Evolutionary conservation across 2,797 vertebrate species (phyloP).

Genomic region (Austrolebias charrua): DNA sequence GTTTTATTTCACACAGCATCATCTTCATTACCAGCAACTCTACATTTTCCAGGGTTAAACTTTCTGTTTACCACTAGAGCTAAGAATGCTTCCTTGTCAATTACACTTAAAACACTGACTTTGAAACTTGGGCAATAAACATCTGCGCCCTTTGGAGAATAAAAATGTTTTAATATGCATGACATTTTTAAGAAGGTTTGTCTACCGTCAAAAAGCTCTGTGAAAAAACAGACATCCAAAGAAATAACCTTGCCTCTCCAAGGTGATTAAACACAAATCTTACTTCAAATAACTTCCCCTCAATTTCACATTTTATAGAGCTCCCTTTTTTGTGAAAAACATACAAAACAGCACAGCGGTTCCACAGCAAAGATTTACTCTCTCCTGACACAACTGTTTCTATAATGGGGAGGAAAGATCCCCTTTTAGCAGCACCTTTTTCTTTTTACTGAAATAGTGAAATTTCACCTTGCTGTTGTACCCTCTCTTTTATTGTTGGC

Average conservation of each 20-base stretch:
- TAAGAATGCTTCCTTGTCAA: constrained; percentile 43
- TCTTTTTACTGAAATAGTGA: constrained; percentile 80
- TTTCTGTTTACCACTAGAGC: constrained; percentile 37
- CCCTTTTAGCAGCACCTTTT: constrained; percentile 55
- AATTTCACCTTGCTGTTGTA: constrained; percentile 79
- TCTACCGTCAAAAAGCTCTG: constrained; percentile 15
- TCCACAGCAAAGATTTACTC: constrained; percentile 71
- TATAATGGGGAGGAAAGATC: constrained; percentile 67
- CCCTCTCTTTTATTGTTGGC: constrained; percentile 69
- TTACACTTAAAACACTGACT: constrained; percentile 50
- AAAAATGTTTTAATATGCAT: constrained; percentile 57
- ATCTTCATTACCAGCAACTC: neutral
- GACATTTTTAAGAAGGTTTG: constrained; percentile 36
- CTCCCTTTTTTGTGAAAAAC: constrained; percentile 53
- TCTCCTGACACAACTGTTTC: constrained; percentile 64
- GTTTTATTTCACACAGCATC: no score
- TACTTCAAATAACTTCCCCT: constrained; percentile 61
- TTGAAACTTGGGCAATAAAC: constrained; percentile 46
- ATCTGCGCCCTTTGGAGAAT: constrained; percentile 29
- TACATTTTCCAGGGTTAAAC: constrained; percentile 10
- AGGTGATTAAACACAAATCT: constrained; percentile 65
- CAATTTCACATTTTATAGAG: constrained; percentile 76
- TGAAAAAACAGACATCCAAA: constrained; percentile 36
- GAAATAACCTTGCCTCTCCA: constrained; percentile 73
- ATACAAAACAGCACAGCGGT: constrained; percentile 35